Percentiles rank a stretch among this genome's conserved stretches.
Evolutionary conservation across 2,113 vertebrate genomes (phyloP).

Genomic region (Oncorhynchus kisutch): DNA sequence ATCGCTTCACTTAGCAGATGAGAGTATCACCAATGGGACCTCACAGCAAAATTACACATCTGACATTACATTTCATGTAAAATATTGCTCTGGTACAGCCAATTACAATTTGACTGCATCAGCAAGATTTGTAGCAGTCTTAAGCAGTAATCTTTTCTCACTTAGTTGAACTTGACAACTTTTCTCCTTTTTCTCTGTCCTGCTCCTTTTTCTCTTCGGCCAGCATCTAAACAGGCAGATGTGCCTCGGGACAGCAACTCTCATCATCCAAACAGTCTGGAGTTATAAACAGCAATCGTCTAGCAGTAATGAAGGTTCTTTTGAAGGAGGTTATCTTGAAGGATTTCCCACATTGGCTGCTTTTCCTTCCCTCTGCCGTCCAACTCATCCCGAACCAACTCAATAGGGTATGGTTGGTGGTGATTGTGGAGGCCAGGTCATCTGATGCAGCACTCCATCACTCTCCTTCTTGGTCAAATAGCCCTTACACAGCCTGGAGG

Average conservation of each 20-base stretch:
- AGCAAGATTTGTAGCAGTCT: conserved; percentile 48
- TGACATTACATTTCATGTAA: conserved; percentile 43
- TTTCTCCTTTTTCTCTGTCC: conserved; percentile 5
- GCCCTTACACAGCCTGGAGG: too few relatives aligned
- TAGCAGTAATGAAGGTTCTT: background rate
- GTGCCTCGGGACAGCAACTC: too few relatives aligned
- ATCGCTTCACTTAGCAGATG: conserved; percentile 30
- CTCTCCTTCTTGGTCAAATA: too few relatives aligned
- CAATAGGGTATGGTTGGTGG: too few relatives aligned
- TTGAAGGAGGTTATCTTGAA: too few relatives aligned
- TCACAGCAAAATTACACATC: conserved; percentile 44
- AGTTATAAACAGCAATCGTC: too few relatives aligned
- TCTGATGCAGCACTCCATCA: too few relatives aligned
- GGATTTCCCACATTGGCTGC: too few relatives aligned
- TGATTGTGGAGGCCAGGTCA: too few relatives aligned
- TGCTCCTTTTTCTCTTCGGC: background rate
- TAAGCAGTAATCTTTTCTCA: conserved; percentile 30
- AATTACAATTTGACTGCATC: conserved; percentile 53
- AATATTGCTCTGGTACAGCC: conserved; percentile 43
- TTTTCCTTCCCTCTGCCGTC: too few relatives aligned
- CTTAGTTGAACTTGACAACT: conserved; percentile 34
- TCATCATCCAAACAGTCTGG: too few relatives aligned
- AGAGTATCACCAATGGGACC: conserved; percentile 27
- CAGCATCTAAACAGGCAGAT: background rate
- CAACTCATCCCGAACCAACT: too few relatives aligned